Evolutionary conservation across 2,113 vertebrate genomes (phyloP), one percentile per base, ranked within the genome.

Genomic region (Balaeniceps rex): DNA sequence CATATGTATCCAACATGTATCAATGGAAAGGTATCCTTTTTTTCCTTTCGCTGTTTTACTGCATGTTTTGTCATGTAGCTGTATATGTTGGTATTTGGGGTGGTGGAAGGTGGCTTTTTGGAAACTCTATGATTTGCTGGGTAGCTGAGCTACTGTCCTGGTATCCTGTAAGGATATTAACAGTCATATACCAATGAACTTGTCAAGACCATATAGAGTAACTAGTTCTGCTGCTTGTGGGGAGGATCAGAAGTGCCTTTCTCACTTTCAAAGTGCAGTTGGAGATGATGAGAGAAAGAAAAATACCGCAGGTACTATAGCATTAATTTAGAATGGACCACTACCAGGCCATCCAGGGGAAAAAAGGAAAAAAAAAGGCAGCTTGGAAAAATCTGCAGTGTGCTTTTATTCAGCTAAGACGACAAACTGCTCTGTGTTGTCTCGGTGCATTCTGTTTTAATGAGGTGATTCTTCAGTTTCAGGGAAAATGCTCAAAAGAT

Each of bases 181-280:
- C 44, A 61, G 3, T 15, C 13, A 14, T n/a, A 77, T 40, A 31
- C 15, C 1, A 2, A 7, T 31, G 15, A 69, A 42, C 36, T 83
- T 6, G 0, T 42, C 16, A 4, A 49, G 46, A 33, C 26, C 0
- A 0, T 25, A 7, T 1, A 18, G 38, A 61, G 4, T 11, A 44
- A 31, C 19, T 93, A 7, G 6, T 68, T 68, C 13, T 78, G 18
- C 24, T 9, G 0, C 12, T 46, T 6, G 18, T 2, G 24, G 26
- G 40, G 18, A 42, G 61, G 18, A 12, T 49, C 64, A 52, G 76
- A 83, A 80, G 44, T 9, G 25, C 25, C 3, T 55, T 55, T 66
- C 44, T 55, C 8, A 0, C 33, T 74, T 93, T 1, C 21, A 28
- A 33, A 88, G 23, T 25, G 12, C 21, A 51, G 18, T 5, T 74